These are phyloP conservation scores for Entelurus aequoreus DNA, from an alignment of 2,113 vertebrate genomes.

Conservation along the genomic window DNA sequence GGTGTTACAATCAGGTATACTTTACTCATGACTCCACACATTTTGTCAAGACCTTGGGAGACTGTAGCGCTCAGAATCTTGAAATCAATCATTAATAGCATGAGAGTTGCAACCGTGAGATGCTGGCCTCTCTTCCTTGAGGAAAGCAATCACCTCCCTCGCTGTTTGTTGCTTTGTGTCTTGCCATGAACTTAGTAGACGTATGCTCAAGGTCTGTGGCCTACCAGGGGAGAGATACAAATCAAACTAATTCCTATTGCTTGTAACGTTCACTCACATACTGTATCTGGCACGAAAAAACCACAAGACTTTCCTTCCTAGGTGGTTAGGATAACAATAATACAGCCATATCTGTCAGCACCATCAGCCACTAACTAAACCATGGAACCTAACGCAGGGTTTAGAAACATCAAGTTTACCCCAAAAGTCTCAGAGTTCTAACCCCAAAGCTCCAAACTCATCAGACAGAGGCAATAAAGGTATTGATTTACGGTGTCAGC, in stretches of 20 bases:
- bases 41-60: conserved; percentile 23
- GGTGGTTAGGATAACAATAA: conserved; percentile 45
- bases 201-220: conserved; percentile 24
- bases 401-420: conserved; percentile 34
- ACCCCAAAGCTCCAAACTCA: conserved; percentile 51
- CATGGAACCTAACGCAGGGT: conserved; percentile 36
- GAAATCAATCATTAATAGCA: conserved; percentile 29
- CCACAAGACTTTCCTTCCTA: conserved; percentile 16
- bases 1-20: conserved; percentile 32
- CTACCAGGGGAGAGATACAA: conserved; percentile 33
- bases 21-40: conserved; percentile 37
- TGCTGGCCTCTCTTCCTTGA: conserved; percentile 21
- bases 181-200: conserved; percentile 28
- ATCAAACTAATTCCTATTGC: conserved; percentile 33
- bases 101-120: conserved; percentile 9
- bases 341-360: conserved; percentile 32
- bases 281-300: conserved; percentile 27
- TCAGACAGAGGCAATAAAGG: conserved; percentile 28
- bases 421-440: conserved; percentile 33
- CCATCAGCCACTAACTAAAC: conserved; percentile 36
- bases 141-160: conserved; percentile 23
- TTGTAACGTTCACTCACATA: conserved; percentile 36
- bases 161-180: conserved; percentile 33
- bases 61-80: conserved; percentile 19
- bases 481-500: conserved; percentile 33